These are phyloP conservation scores for Gadopsis bispinosus DNA, from an alignment of 2,797 vertebrate species.

Conservation along the genomic window DNA sequence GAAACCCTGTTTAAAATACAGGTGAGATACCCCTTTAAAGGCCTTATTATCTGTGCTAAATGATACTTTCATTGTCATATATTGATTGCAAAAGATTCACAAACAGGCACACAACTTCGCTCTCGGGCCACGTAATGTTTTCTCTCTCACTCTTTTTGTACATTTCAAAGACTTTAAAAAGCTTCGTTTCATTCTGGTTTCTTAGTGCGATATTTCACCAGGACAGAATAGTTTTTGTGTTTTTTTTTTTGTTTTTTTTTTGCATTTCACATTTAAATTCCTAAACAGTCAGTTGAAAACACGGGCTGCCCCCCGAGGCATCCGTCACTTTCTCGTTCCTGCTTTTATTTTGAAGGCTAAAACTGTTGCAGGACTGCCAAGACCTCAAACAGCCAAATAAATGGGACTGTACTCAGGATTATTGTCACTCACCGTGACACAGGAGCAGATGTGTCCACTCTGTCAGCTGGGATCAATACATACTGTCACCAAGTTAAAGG, in stretches of 20 bases:
- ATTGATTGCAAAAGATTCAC: slow-evolving; percentile 44
- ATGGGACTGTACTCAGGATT: not conserved
- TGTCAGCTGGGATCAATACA: not conserved
- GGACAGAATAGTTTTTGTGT: not conserved
- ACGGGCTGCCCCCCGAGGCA: not conserved
- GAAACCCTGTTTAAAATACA: slow-evolving; percentile 5
- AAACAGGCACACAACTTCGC: slow-evolving; percentile 36
- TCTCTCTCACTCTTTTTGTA: slow-evolving; percentile 41
- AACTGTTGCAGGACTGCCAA: not conserved
- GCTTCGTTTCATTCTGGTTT: slow-evolving; percentile 23
- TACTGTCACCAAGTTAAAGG: not conserved
- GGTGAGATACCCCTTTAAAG: slow-evolving; percentile 39
- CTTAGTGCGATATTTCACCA: slow-evolving; percentile 37
- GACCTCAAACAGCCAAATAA: not conserved
- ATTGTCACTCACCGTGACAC: not conserved
- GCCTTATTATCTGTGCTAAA: slow-evolving; percentile 48
- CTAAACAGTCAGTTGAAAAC: not conserved
- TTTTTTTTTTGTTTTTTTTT: too few relatives aligned
- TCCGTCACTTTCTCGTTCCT: not conserved
- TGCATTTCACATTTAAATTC: slow-evolving; percentile 3
- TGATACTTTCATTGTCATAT: slow-evolving; percentile 42
- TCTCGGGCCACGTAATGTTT: slow-evolving; percentile 16
- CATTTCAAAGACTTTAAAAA: slow-evolving; percentile 34
- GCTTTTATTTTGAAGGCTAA: slow-evolving; percentile 27
- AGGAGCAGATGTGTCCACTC: not conserved